phyloP scores from a whole-genome alignment of 2,797 vertebrate species.

The Notoglanidium macrostoma region DNA sequence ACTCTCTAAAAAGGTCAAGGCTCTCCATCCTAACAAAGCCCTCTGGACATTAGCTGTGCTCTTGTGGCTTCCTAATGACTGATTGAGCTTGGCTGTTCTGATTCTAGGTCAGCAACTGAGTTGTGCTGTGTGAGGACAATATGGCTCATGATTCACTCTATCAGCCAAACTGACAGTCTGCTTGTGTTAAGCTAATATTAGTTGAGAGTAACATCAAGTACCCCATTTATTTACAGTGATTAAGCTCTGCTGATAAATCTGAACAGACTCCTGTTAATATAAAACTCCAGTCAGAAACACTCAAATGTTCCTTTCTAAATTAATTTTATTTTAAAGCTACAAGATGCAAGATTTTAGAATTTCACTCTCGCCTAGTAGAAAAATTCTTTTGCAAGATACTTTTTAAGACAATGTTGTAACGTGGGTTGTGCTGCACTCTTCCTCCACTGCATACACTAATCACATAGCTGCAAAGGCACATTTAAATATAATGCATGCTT shows the following conservation, averaged over 20 bases:
- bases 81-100: slow-evolving; percentile 32
- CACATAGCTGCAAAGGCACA: not conserved
- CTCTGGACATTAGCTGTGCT: slow-evolving; percentile 31
- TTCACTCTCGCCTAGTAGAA: not conserved
- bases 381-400: not conserved
- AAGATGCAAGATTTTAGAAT: not conserved
- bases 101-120: slow-evolving; percentile 61
- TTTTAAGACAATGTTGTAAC: not conserved
- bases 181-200: slow-evolving; percentile 31
- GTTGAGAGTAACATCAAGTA: not conserved
- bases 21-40: slow-evolving; percentile 25
- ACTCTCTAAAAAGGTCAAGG: slow-evolving; percentile 27
- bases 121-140: slow-evolving; percentile 51
- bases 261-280: slow-evolving; percentile 31
- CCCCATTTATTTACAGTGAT: slow-evolving; percentile 34
- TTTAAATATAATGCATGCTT: not conserved
- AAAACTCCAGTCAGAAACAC: not conserved
- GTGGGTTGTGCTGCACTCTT: not conserved
- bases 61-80: slow-evolving; percentile 44
- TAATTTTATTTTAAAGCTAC: not conserved
- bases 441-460: not conserved
- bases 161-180: not conserved
- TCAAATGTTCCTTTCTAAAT: not conserved
- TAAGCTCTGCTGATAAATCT: slow-evolving; percentile 42
- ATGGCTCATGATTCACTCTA: slow-evolving; percentile 31